A percentile compares a stretch with the other conserved stretches of the same genome.
These are phyloP conservation scores for Mergus octosetaceus DNA, from an alignment of 2,797 vertebrate species.

Conservation along the genomic window DNA sequence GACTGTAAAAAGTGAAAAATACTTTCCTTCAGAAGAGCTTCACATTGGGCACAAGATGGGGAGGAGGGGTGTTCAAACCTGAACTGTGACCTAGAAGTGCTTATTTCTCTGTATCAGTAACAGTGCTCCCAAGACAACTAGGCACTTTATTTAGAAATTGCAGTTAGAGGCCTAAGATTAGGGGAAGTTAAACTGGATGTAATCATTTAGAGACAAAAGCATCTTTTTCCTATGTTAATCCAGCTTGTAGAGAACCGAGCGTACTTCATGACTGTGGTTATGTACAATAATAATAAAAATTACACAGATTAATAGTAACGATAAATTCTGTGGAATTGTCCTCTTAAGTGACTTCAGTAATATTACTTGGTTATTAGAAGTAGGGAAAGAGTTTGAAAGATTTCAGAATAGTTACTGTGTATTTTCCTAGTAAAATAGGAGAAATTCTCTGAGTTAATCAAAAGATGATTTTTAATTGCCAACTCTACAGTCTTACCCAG, in stretches of 20 bases:
- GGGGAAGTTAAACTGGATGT: neutral
- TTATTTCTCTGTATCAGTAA: neutral
- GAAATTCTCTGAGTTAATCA: constrained; percentile 3
- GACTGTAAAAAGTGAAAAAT: neutral
- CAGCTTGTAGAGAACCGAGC: neutral
- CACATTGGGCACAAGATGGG: neutral
- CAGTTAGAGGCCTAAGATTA: neutral
- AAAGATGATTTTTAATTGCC: constrained; percentile 51
- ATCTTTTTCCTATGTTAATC: neutral
- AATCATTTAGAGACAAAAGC: neutral
- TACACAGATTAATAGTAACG: neutral
- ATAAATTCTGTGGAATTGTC: neutral
- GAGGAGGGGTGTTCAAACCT: rapidly evolving
- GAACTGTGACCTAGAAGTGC: neutral
- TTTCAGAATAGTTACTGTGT: neutral
- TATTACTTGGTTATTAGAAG: neutral
- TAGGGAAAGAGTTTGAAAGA: neutral
- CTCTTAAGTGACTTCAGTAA: neutral
- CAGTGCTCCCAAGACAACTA: neutral
- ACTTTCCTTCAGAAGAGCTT: neutral
- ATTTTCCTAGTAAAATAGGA: neutral
- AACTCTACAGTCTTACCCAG: neutral
- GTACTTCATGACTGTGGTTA: neutral
- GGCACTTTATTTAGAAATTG: neutral
- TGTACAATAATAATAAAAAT: neutral